Evolutionary conservation across 2,888 invertebrate genomes (phyloP).

Genomic region (Prosopocoilus inquinatus): DNA sequence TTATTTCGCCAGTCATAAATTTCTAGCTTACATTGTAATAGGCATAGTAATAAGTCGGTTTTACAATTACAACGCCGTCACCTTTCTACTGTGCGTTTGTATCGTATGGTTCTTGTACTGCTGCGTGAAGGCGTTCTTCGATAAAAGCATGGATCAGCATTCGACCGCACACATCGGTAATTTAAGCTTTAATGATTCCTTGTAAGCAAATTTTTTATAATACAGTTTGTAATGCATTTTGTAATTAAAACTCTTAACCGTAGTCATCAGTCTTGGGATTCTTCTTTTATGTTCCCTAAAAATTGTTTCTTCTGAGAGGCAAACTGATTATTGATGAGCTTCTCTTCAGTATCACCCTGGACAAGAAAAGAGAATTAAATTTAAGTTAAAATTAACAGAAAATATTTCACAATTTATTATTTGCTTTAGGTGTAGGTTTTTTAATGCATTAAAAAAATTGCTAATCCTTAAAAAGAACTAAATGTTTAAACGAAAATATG

Average conservation of each 20-base stretch:
- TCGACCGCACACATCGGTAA: slow-evolving; percentile 15
- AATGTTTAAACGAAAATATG: too few relatives aligned
- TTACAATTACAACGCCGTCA: slow-evolving; percentile 55
- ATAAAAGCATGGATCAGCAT: slow-evolving; percentile 4
- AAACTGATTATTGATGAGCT: slow-evolving; percentile 19
- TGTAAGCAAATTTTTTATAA: slow-evolving; percentile 24
- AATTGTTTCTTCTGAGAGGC: slow-evolving; percentile 38
- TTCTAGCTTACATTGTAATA: slow-evolving; percentile 56
- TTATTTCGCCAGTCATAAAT: slow-evolving; percentile 63
- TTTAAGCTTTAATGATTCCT: slow-evolving; percentile 43
- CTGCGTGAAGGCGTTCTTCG: slow-evolving; percentile 50
- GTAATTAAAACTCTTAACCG: slow-evolving; percentile 6
- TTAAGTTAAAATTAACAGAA: too few relatives aligned
- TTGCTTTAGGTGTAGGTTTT: too few relatives aligned
- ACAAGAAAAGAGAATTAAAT: slow-evolving; percentile 14
- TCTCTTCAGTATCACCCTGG: slow-evolving; percentile 43
- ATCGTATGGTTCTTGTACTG: slow-evolving; percentile 54
- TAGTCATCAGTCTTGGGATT: slow-evolving; percentile 37
- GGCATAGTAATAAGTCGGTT: slow-evolving; percentile 56
- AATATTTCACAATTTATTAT: too few relatives aligned
- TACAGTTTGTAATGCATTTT: slow-evolving; percentile 4
- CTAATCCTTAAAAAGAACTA: too few relatives aligned
- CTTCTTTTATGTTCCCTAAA: slow-evolving; percentile 49
- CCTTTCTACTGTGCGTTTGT: slow-evolving; percentile 47
- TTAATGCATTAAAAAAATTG: too few relatives aligned